Evolutionary conservation across 1,140 invertebrate genomes (phyloP), one percentile per base, ranked within the genome.

Genomic region (Leptonema lineaticorne): DNA sequence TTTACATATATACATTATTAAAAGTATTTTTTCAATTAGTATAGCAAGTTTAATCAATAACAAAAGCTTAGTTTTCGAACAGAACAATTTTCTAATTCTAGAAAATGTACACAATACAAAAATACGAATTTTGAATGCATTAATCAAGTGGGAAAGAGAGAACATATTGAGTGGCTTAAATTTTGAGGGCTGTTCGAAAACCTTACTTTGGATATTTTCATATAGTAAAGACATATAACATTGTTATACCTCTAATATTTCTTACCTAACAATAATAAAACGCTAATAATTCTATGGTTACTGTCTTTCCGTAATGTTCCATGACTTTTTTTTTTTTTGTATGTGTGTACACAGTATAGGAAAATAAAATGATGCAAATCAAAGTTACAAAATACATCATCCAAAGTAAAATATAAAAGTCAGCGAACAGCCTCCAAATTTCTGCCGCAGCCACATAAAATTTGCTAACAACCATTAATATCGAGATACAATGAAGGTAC

Each of bases 101-200:
- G 18, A 50, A 64, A 68, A 63, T 71, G 18, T 29, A 65, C 27
- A 59, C 37, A 27, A 74, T 53, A 3, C 4, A 5, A 3, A 11
- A n/a, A n/a, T 14, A 53, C 24, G 18, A 22, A 53, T 53, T 53
- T 62, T 30, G 63, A 30, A 64, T 48, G 14, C 28, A 57, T 11
- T 18, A 58, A 62, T 63, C 24, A 67, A 50, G 48, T 57, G 33
- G 9, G 28, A 33, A 33, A 67, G 26, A n/a, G n/a, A 50, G n/a
- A 28, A 67, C 20, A 77, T 77, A 59, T 58, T 66, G 33, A 78
- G 80, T 79, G 77, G 81, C 84, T 83, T 82, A 77, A 80, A 82
- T 78, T 81, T 79, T 85, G 85, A 84, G 84, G 85, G 84, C 85
- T 85, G 86, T 87, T 88, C 87, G 85, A 87, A 86, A 88, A 87